A percentile compares a stretch with the other conserved stretches of the same genome.
Evolutionary conservation across 2,113 vertebrate species (phyloP).

Genomic region (Paramormyrops kingsleyae): DNA sequence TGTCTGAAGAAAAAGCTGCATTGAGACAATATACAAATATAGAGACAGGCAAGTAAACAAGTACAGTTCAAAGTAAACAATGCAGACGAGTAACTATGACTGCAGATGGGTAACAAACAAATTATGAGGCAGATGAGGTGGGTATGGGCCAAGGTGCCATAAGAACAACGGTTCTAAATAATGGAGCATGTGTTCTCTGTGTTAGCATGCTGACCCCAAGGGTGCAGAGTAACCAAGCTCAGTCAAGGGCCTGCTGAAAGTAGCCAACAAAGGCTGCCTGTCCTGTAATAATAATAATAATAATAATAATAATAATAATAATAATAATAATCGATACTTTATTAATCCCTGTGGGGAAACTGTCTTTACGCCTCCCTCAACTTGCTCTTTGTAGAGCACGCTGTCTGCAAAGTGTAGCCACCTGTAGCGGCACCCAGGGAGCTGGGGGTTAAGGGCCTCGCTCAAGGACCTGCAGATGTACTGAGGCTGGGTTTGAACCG

Average conservation of each 20-base stretch:
- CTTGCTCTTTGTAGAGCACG: too few species aligned
- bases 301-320: too few species aligned
- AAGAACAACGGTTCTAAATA: background rate
- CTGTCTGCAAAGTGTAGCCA: too few species aligned
- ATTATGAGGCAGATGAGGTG: background rate
- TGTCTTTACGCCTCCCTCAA: too few species aligned
- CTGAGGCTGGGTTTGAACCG: too few species aligned
- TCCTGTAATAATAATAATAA: background rate
- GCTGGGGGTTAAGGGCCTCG: too few species aligned
- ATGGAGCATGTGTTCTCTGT: background rate
- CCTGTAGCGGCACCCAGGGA: too few species aligned
- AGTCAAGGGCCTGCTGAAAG: background rate
- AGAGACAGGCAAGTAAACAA: background rate
- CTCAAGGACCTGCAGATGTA: too few species aligned
- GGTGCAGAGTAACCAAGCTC: background rate
- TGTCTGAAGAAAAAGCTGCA: background rate
- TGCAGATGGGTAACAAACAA: background rate
- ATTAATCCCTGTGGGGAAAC: too few species aligned
- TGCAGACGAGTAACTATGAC: background rate
- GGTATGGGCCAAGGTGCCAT: background rate
- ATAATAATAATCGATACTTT: too few species aligned
- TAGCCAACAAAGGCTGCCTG: background rate
- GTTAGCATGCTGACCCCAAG: background rate
- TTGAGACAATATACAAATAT: background rate
- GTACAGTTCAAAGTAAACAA: background rate